Base-by-base conservation (phyloP, 2,113 vertebrate genomes). In the Oxyruncus cristatus region DNA sequence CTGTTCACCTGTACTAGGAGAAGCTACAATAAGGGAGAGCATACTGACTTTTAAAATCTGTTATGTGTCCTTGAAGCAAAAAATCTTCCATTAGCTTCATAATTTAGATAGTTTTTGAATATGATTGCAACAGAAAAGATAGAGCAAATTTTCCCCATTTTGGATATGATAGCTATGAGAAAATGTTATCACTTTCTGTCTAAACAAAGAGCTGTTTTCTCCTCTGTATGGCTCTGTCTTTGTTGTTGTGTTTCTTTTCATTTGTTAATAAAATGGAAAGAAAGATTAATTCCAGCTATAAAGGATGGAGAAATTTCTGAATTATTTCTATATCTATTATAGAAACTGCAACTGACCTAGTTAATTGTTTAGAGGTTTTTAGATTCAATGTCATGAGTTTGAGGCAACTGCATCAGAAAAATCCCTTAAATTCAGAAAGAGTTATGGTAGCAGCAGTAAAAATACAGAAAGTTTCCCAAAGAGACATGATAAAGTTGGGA, bases 21-120 rank as follows among this genome's bases (percentile, higher is more conserved):
- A 88, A 90, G 41, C 12, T 76, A 14, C 49, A 73, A 26, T 49
- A 83, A 86, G 20, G 52, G 15, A 49, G 27, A 89, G 5, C 20
- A 78, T 4, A 50, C 9, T 81, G 30, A 20, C 26, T 75, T 90
- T 50, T 47, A 83, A 80, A 71, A 62, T 74, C 37, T 71, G 8
- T 42, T 56, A 21, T 58, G 11, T 35, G n/a, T 42, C 39, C 55
- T 68, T 68, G 35, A 19, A 68, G 72, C 79, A 77, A 68, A 62
- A 56, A 32, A 14, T 55, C 16, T 77, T 70, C 15, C 39, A n/a
- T 91, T 91, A 71, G 19, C 78, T 96, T 96, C 76, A 88, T 77
- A 94, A 95, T 89, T 83, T 68, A 88, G 78, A 80, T 37, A 77
- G 61, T 28, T 97, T 78, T 89, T 93, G 62, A 94, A 82, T 41